Evolutionary conservation across 2,888 invertebrate genomes (phyloP).

Genomic region (Pristionchus japonicus): DNA sequence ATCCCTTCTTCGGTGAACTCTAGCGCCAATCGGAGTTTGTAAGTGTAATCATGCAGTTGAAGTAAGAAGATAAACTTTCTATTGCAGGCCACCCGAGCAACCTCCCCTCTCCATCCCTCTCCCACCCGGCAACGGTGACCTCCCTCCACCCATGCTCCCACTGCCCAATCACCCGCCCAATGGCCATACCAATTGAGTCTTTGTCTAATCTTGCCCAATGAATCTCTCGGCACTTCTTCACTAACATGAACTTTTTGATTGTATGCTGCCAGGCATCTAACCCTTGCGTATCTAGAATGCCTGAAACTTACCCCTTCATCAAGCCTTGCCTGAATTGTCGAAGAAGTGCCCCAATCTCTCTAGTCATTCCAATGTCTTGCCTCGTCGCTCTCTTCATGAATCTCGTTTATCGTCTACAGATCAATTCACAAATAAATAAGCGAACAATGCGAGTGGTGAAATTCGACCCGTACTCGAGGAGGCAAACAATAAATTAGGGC

Average conservation of each 20-base stretch:
- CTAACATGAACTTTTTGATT: too few species aligned
- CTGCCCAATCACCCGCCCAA: background rate
- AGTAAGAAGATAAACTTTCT: too few species aligned
- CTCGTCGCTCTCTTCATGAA: background rate
- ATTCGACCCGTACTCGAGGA: background rate
- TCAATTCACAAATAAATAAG: background rate
- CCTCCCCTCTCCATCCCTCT: background rate
- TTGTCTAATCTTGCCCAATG: background rate
- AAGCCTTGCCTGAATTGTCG: background rate
- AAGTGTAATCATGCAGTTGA: too few species aligned
- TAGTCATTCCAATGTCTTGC: background rate
- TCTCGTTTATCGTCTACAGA: background rate
- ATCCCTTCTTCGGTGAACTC: too few species aligned
- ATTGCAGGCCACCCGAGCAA: background rate
- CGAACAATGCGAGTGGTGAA: background rate
- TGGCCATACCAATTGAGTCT: background rate
- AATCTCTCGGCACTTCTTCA: background rate
- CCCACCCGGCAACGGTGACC: background rate
- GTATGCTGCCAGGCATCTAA: too few species aligned
- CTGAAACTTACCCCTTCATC: background rate
- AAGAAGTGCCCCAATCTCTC: background rate
- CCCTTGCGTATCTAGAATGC: too few species aligned
- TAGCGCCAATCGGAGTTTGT: too few species aligned
- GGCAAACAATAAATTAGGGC: slow-evolving; percentile 25
- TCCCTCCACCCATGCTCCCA: background rate